Conservation (phyloP, 2,888 invertebrate genomes). For the Melikaiella ostensackeni region DNA sequence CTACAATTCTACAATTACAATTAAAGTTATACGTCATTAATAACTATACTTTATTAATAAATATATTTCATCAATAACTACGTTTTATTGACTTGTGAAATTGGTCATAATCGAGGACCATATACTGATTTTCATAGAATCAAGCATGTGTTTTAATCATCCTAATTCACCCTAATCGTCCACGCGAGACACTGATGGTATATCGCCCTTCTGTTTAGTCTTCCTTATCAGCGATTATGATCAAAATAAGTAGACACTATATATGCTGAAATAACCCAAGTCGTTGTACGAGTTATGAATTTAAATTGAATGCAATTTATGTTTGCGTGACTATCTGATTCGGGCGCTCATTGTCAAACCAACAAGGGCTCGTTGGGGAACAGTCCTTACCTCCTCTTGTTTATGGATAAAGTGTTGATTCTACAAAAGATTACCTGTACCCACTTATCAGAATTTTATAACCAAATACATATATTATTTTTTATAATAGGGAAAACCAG, state of each 20-base stretch:
- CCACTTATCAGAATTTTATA: no score
- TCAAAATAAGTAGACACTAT: background rate
- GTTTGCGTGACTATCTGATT: conserved; percentile 46
- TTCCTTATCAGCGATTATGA: conserved; percentile 31
- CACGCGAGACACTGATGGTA: conserved; percentile 25
- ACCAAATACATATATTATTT: no score
- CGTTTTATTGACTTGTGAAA: background rate
- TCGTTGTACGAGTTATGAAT: conserved; percentile 29
- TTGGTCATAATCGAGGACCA: background rate
- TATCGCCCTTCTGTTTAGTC: conserved; percentile 30
- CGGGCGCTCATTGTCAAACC: conserved; percentile 13
- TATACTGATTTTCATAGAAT: background rate
- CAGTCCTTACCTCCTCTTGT: background rate
- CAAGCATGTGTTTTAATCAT: conserved; percentile 31
- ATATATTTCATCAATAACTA: no score
- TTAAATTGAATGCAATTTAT: conserved; percentile 46
- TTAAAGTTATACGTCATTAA: background rate
- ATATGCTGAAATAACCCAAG: background rate
- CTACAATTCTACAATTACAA: background rate
- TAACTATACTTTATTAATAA: no score
- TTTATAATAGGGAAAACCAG: no score
- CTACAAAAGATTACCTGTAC: background rate
- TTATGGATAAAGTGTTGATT: background rate
- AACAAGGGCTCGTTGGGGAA: conserved; percentile 1
- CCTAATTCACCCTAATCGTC: conserved; percentile 17